These are phyloP conservation scores for Teleogryllus oceanicus DNA, from an alignment of 2,888 invertebrate genomes.

Conservation along the genomic window DNA sequence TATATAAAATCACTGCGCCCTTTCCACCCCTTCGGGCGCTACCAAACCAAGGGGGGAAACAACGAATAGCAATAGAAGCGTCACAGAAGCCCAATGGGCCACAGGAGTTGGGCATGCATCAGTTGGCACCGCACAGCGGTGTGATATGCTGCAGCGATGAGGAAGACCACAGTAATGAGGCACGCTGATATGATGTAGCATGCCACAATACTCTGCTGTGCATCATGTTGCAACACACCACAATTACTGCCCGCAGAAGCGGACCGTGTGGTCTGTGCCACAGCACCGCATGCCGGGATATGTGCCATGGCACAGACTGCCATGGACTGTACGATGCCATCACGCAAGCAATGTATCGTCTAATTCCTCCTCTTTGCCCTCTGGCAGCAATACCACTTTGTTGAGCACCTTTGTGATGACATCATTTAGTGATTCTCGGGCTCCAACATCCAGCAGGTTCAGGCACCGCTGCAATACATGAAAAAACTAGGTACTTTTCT, in stretches of 20 bases:
- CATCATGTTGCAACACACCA: too few relatives aligned
- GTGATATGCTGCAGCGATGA: too few relatives aligned
- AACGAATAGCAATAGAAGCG: neutral
- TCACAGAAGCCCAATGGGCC: neutral
- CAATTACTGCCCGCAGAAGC: too few relatives aligned
- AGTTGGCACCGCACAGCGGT: too few relatives aligned
- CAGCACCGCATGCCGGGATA: too few relatives aligned
- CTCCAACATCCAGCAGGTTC: slow-evolving; percentile 76
- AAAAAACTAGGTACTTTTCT: neutral
- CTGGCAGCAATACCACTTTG: slow-evolving; percentile 70
- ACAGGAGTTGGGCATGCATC: neutral
- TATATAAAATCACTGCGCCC: slow-evolving; percentile 18
- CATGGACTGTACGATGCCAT: slow-evolving; percentile 43
- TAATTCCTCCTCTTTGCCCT: slow-evolving; percentile 85
- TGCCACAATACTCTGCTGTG: too few relatives aligned
- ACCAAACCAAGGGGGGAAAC: slow-evolving; percentile 11
- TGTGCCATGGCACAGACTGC: too few relatives aligned
- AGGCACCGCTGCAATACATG: slow-evolving; percentile 62
- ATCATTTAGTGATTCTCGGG: slow-evolving; percentile 82
- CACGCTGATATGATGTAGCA: too few relatives aligned
- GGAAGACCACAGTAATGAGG: too few relatives aligned
- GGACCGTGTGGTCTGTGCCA: too few relatives aligned
- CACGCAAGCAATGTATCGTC: slow-evolving; percentile 87
- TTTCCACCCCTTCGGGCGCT: slow-evolving; percentile 11
- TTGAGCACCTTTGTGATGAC: slow-evolving; percentile 84